Evolutionary conservation across 1,140 invertebrate species (phyloP), one percentile per base, ranked within the genome.

Genomic region (Adelges cooleyi): DNA sequence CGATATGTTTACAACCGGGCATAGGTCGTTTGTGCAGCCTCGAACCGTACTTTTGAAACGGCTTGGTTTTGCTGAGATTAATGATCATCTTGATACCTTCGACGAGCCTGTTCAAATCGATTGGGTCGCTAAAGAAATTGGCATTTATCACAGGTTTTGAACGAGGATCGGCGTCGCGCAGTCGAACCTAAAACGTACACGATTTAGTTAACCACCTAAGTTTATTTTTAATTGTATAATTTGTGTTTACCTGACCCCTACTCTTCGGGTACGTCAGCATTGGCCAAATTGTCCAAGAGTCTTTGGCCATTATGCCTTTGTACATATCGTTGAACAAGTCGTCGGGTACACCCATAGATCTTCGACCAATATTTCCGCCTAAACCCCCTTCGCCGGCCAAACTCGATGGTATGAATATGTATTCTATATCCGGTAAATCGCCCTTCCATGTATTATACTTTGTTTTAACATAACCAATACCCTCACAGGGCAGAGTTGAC

Each of bases 211-310:
- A 5, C 2, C 2, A 42, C 13, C 20, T 5, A 17, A 15, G 20
- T 18, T 44, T 3, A 13, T 29, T 18, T 13, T 29, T 10, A 40
- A 40, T 11, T 11, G 49, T 25, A 5, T 13, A 42, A 3, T 20
- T 22, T 15, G 4, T 33, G 5, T 6, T 33, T 15, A 89, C 77
- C 51, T 81, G 77, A 1, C 90, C 90, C 11, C 82, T 75, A 70
- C 88, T 90, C 66, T 84, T 82, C 0, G 90, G 89, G 6, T 84
- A 78, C 71, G 91, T 73, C 2, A 89, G 74, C 20, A 88, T 80
- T 0, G 85, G 83, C 22, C 85, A 83, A 36, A 90, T 79, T 11
- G 68, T 56, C 66, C 72, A 74, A 1, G 68, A 65, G 27, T 79
- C 76, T 18, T 50, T 62, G 6, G 70, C 66, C 56, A 74, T 70